A percentile compares a stretch with the other conserved stretches of the same genome.
Evolutionary conservation across 2,113 vertebrate genomes (phyloP).

Genomic region (Romanogobio albipinnatus): DNA sequence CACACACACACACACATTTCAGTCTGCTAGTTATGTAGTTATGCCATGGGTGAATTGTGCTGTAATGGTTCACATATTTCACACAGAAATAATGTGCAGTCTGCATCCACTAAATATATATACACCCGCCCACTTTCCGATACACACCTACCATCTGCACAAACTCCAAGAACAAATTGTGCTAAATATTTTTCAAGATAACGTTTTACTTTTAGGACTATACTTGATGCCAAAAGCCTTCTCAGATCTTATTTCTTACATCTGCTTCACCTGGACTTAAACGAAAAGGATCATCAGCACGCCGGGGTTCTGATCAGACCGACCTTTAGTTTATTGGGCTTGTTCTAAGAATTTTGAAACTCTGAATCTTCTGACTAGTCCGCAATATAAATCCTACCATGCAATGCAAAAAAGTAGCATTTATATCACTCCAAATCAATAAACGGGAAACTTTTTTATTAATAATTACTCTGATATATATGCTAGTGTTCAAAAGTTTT

Average conservation of each 20-base stretch:
- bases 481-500: background rate
- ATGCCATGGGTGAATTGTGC: conserved; percentile 1
- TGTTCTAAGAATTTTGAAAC: background rate
- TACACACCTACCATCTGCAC: background rate
- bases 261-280: conserved; percentile 5
- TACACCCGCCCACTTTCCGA: background rate
- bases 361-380: background rate
- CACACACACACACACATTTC: background rate
- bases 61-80: conserved; percentile 35
- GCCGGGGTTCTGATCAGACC: background rate
- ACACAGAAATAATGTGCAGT: background rate
- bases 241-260: background rate
- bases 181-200: background rate
- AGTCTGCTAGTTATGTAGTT: background rate
- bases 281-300: background rate
- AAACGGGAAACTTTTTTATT: background rate
- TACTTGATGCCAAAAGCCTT: conserved; percentile 1
- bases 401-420: background rate
- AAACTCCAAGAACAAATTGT: background rate
- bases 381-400: background rate
- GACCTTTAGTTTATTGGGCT: conserved; percentile 8
- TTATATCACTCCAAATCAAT: background rate
- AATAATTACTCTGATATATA: background rate
- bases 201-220: background rate
- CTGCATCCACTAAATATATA: conserved; percentile 3